Conservation (phyloP, 2,888 invertebrate species). For the Linyphia triangularis region DNA sequence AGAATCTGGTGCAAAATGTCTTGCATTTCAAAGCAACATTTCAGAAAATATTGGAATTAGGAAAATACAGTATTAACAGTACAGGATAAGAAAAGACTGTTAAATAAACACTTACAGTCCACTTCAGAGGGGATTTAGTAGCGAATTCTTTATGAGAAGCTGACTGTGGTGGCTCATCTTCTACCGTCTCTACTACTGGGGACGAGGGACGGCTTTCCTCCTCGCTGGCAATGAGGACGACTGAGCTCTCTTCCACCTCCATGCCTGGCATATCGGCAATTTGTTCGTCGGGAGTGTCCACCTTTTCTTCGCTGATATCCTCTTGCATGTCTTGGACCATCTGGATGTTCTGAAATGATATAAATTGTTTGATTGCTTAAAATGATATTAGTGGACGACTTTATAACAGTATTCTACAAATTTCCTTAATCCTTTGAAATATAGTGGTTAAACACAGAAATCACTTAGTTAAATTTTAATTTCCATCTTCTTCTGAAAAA, state of each 20-base stretch:
- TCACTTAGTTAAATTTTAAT: no score
- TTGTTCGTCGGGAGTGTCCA: not conserved
- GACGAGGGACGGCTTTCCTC: conserved; percentile 46
- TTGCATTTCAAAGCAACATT: not conserved
- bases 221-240: not conserved
- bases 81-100: not conserved
- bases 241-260: conserved; percentile 42
- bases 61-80: no score
- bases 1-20: no score
- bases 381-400: no score
- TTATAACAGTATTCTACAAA: no score
- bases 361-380: no score
- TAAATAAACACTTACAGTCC: conserved; percentile 81
- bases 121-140: conserved; percentile 84
- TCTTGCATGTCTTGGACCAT: conserved; percentile 18
- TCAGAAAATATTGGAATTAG: not conserved
- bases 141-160: conserved; percentile 51
- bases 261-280: conserved; percentile 18
- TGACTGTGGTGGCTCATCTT: not conserved
- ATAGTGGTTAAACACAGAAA: no score
- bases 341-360: conserved; percentile 13
- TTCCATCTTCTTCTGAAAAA: no score
- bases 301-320: conserved; percentile 28
- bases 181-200: not conserved
- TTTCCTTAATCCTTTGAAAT: no score